A percentile compares a stretch with the other conserved stretches of the same genome.
Evolutionary conservation across 2,113 vertebrate species (phyloP).

Genomic region (Oncorhynchus mykiss): DNA sequence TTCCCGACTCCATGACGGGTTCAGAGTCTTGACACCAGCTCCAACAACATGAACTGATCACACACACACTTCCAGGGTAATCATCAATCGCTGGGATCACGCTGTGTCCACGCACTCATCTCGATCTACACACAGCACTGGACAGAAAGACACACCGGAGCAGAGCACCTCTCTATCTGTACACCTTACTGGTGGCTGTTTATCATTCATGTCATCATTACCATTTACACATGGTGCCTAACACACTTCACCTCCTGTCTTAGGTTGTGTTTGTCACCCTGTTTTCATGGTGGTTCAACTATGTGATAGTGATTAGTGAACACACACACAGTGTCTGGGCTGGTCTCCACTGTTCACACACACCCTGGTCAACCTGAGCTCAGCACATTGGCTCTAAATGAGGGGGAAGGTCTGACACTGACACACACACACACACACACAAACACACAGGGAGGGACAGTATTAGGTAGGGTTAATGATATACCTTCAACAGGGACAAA

Average conservation of each 20-base stretch:
- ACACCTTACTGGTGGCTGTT: too few relatives aligned
- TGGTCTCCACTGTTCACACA: too few relatives aligned
- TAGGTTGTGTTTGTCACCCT: too few relatives aligned
- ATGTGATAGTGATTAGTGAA: too few relatives aligned
- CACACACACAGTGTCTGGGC: neutral
- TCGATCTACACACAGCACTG: neutral
- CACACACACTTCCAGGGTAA: constrained; percentile 40
- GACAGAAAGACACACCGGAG: neutral
- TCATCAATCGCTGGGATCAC: constrained; percentile 59
- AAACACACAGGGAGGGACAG: neutral
- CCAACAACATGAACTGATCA: constrained; percentile 16
- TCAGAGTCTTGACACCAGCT: constrained; percentile 32
- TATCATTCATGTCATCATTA: too few relatives aligned
- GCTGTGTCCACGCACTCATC: constrained; percentile 51
- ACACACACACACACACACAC: constrained; percentile 3
- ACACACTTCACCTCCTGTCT: too few relatives aligned
- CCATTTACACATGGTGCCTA: too few relatives aligned
- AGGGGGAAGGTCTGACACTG: neutral
- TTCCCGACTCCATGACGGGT: constrained; percentile 66
- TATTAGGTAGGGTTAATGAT: constrained; percentile 63
- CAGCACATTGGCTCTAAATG: too few relatives aligned
- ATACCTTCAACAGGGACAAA: constrained; percentile 64
- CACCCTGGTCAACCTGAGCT: too few relatives aligned
- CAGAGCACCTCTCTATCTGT: neutral
- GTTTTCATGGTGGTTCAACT: too few relatives aligned